Conservation (phyloP, 2,113 vertebrate species). For the Saguinus midas region DNA sequence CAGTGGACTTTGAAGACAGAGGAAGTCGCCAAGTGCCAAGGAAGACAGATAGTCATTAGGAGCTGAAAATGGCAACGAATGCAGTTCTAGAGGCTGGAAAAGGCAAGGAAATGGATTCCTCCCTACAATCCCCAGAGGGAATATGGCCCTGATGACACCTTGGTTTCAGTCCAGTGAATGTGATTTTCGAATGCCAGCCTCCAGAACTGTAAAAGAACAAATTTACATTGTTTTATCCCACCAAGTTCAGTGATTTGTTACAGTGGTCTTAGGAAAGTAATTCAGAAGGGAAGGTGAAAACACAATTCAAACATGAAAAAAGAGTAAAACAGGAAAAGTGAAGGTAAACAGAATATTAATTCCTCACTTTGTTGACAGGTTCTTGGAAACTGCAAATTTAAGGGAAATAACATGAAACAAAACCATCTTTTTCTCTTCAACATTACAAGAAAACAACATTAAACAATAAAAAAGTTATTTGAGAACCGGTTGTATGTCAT, state of each 20-base stretch:
- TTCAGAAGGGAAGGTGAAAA: background rate
- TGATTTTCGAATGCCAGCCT: background rate
- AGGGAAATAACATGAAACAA: background rate
- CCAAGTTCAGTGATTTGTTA: background rate
- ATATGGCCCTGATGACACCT: background rate
- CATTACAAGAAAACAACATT: too few relatives aligned
- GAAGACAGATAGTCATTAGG: background rate
- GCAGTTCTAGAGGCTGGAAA: background rate
- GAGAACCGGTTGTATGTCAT: background rate
- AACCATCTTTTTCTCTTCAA: too few relatives aligned
- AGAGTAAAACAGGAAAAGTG: background rate
- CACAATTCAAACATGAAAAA: background rate
- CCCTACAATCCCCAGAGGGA: background rate
- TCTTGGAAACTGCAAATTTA: background rate
- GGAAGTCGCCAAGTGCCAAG: background rate
- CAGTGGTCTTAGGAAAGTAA: background rate
- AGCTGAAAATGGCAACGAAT: background rate
- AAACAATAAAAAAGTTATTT: too few relatives aligned
- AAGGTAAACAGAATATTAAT: background rate
- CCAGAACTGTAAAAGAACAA: background rate
- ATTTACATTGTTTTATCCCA: background rate
- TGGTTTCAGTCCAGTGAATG: background rate
- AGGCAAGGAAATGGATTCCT: background rate
- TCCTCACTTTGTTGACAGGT: background rate
- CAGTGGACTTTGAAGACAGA: background rate